phyloP scores from a whole-genome alignment of 2,888 invertebrate species.

The Eupithecia tripunctaria region DNA sequence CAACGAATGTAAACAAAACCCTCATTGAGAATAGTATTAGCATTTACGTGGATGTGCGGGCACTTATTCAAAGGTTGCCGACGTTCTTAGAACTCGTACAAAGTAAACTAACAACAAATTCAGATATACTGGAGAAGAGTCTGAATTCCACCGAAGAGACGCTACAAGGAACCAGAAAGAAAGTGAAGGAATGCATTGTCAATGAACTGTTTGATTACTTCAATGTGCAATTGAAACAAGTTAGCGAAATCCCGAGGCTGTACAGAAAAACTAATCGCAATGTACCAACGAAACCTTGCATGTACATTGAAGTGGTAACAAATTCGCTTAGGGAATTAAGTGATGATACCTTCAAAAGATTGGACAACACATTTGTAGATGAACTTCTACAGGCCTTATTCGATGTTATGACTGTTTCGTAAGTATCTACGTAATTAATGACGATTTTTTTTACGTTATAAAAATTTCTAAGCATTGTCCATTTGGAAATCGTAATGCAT shows the following conservation, averaged over 20 bases:
- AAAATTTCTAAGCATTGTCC: background rate
- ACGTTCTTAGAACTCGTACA: slow-evolving; percentile 61
- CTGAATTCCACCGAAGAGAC: slow-evolving; percentile 61
- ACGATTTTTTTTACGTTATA: background rate
- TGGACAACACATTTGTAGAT: slow-evolving; percentile 67
- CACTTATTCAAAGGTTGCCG: slow-evolving; percentile 64
- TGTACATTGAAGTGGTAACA: slow-evolving; percentile 89
- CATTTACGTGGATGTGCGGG: slow-evolving; percentile 68
- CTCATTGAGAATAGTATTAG: slow-evolving; percentile 72
- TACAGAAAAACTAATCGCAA: slow-evolving; percentile 96
- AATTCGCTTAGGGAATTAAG: slow-evolving; percentile 86
- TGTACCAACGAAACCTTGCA: slow-evolving; percentile 91
- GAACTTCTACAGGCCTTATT: slow-evolving; percentile 72
- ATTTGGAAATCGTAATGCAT: background rate
- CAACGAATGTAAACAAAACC: slow-evolving; percentile 64
- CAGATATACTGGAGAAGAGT: slow-evolving; percentile 61
- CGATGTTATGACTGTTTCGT: slow-evolving; percentile 83
- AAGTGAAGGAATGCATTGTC: slow-evolving; percentile 72
- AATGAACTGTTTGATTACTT: slow-evolving; percentile 74
- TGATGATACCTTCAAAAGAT: slow-evolving; percentile 68
- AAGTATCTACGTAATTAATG: slow-evolving; percentile 57
- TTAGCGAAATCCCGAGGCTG: slow-evolving; percentile 96
- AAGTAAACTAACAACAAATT: slow-evolving; percentile 60
- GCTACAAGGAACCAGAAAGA: slow-evolving; percentile 60
- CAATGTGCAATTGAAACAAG: slow-evolving; percentile 88